Base-by-base conservation (phyloP, 2,797 vertebrate species). In the Streptopelia turtur region DNA sequence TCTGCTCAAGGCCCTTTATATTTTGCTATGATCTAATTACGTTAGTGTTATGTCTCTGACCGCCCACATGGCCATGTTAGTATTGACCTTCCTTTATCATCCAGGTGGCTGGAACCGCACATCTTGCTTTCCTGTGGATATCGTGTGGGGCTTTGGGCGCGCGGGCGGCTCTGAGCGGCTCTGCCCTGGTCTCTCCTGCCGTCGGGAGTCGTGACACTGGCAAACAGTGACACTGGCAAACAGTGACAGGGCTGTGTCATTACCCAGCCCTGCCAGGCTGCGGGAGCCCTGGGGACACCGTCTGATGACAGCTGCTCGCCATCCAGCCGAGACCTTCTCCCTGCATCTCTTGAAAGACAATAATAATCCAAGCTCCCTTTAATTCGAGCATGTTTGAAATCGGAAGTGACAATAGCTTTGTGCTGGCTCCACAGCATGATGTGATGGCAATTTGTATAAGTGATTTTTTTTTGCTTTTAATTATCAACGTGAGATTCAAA, bases 401-500 rank as follows among this genome's bases (percentile, higher is more conserved):
- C 24, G 81, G 83, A 92, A 85, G 60, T 52, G 93, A 72, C 92
- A 87, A 31, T 11, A 57, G 82, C 79, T 76, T 66, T 56, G 78
- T 41, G 74, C 41, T n/a, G 4, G 1, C 87, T 93, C 78, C 47
- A 0, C 47, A 72, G 52, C 1, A 3, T 6, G 53, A 83, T 55
- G 16, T 8, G 76, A 60, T 52, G 64, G 35, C 92, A 56, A 83
- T 85, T 66, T 41, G 21, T 81, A 0, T 17, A 69, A 96, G 83
- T 49, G 75, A 70, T 45, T 81, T 61, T 64, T 37, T 45, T 60
- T 49, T 35, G 17, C 1, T 72, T 80, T 82, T 65, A 92, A 84
- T 93, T 83, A 83, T 74, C 89, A 92, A 71, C 64, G 68, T 60
- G 84, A 89, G 78, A 74, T 59, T 77, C 71, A 35, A 55, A 84